A percentile compares a stretch with the other conserved stretches of the same genome.
phyloP scores from a whole-genome alignment of 2,113 vertebrate genomes.

The Hypanus sabinus region DNA sequence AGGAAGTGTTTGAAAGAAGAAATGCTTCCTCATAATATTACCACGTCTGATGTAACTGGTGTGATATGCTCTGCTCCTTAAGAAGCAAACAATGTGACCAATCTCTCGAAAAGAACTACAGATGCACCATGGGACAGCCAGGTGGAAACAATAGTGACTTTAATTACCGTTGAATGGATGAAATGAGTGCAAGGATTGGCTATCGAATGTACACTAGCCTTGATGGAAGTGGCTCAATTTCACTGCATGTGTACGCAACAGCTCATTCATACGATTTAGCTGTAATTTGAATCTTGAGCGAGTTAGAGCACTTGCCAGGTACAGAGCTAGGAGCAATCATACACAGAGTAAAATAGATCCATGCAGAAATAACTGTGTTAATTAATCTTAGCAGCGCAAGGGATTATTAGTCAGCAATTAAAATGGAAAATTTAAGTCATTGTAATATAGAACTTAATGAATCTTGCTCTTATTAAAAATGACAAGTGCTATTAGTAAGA shows the following conservation, averaged over 20 bases:
- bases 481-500: not conserved
- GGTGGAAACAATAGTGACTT: conserved; percentile 6
- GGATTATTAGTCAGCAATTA: not conserved
- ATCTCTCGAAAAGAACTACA: not conserved
- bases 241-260: not conserved
- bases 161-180: not conserved
- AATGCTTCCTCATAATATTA: not conserved
- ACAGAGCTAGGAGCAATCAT: not conserved
- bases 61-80: not conserved
- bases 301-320: not conserved
- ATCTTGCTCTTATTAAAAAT: not conserved
- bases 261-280: not conserved
- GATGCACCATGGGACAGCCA: not conserved
- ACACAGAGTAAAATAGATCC: not conserved
- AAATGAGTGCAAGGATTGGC: not conserved
- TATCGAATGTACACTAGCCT: not conserved
- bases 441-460: not conserved
- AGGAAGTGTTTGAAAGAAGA: not conserved
- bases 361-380: conserved; percentile 5
- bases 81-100: not conserved
- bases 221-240: not conserved
- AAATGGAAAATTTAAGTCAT: not conserved
- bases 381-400: not conserved
- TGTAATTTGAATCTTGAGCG: not conserved
- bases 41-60: not conserved